Evolutionary conservation across 2,888 invertebrate genomes (phyloP).

Genomic region (Tromatobia lineatoria): DNA sequence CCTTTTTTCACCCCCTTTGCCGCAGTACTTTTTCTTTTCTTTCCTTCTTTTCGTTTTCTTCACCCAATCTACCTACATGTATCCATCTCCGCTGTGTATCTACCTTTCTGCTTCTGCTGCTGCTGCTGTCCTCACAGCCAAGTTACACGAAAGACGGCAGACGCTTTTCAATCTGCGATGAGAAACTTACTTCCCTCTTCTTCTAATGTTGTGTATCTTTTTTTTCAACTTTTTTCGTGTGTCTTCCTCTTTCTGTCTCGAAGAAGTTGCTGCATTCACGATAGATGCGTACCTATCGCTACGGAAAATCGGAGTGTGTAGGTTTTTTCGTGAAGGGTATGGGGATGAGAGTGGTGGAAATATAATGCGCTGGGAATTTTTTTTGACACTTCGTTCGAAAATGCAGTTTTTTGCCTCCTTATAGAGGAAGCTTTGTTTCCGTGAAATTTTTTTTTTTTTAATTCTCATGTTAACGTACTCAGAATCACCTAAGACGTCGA

Average conservation of each 20-base stretch:
- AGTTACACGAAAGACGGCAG: conserved; percentile 51
- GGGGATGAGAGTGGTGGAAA: neutral
- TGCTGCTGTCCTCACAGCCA: conserved; percentile 3
- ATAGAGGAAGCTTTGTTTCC: too few species aligned
- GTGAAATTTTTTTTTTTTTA: too few species aligned
- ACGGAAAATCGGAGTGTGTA: conserved; percentile 30
- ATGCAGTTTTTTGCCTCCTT: too few species aligned
- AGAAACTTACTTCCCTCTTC: conserved; percentile 56
- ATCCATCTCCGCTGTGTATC: conserved; percentile 30
- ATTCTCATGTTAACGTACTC: too few species aligned
- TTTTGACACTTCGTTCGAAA: too few species aligned
- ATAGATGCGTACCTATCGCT: conserved; percentile 49
- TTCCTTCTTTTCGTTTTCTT: conserved; percentile 21
- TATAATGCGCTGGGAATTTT: too few species aligned
- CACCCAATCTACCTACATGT: conserved; percentile 33
- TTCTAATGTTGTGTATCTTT: conserved; percentile 29
- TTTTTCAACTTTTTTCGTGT: conserved; percentile 10
- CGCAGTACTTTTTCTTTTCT: conserved; percentile 34
- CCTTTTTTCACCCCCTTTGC: conserved; percentile 41
- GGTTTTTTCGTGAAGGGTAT: neutral
- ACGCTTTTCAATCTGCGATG: conserved; percentile 61
- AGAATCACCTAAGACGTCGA: too few species aligned
- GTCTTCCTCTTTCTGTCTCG: conserved; percentile 20
- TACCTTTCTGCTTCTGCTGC: conserved; percentile 10
- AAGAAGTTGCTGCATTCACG: conserved; percentile 47